These are phyloP conservation scores for Harmothoe impar DNA, from an alignment of 2,888 invertebrate genomes.

Conservation along the genomic window DNA sequence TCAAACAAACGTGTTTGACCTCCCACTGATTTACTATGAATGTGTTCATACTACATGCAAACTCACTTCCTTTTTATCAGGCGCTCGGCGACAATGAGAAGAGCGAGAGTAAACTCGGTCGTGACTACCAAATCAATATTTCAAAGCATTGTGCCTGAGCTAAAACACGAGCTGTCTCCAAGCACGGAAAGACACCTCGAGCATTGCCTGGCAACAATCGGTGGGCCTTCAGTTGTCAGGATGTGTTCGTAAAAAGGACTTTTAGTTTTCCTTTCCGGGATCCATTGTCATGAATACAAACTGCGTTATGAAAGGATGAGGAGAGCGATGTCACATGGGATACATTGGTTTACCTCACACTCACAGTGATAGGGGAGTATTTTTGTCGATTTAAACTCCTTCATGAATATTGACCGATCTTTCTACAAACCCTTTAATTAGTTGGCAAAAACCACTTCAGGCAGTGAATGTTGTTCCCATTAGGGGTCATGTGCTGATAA, in stretches of 20 bases:
- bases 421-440: no score
- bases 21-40: slow-evolving; percentile 44
- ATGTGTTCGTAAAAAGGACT: background rate
- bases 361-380: background rate
- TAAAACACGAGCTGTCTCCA: slow-evolving; percentile 22
- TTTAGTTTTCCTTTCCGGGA: background rate
- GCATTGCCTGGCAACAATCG: slow-evolving; percentile 35
- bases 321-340: slow-evolving; percentile 13
- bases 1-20: slow-evolving; percentile 39
- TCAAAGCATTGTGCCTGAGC: background rate
- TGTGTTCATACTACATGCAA: slow-evolving; percentile 20
- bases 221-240: slow-evolving; percentile 13
- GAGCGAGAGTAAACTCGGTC: slow-evolving; percentile 6
- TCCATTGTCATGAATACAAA: slow-evolving; percentile 37
- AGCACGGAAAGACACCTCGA: slow-evolving; percentile 1
- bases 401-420: no score
- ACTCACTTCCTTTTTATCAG: slow-evolving; percentile 18
- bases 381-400: background rate
- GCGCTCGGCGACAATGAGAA: background rate
- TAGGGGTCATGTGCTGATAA: no score
- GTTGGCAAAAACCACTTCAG: no score
- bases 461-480: no score
- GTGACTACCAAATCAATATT: slow-evolving; percentile 38
- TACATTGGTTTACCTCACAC: background rate
- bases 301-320: slow-evolving; percentile 19